Evolutionary conservation across 1,140 invertebrate species (phyloP), one percentile per base, ranked within the genome.

Genomic region (Papilio helenus): DNA sequence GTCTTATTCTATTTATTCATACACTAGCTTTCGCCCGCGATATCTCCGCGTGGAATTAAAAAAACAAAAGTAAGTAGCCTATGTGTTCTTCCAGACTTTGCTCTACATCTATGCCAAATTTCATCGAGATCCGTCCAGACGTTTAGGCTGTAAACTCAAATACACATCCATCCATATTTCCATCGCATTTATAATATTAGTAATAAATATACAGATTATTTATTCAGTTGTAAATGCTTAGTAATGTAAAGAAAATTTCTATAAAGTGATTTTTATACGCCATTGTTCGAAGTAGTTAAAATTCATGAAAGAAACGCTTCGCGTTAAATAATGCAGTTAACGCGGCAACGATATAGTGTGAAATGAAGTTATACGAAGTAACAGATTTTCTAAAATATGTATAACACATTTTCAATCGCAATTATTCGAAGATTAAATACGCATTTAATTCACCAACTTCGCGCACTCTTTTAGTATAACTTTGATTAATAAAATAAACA

Each of bases 261-360:
- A 16, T 68, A 29, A 68, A 29, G 2, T 68, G 61, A 68, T 68
- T 68, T 29, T 68, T 68, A 29, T 68, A 34, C 29, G 10, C 61
- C 23, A 29, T 29, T 68, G 61, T 68, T 68, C n/a, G 23, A 34
- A 51, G 10, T 77, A 65, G 34, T 77, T 77, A 77, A 77, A 65
- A 77, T 77, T 77, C 76, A 77, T 65, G 55, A 77, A 77, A 77
- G 29, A 65, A 65, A 77, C 58, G 18, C 34, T 77, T 77, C n/a
- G 20, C 76, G 34, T 77, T 77, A 65, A 77, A 68, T 76, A 76
- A 76, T 77, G 76, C 76, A 77, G 76, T 65, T 77, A 77, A 39
- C 76, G 51, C 29, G 46, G 74, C 74, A 58, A n/a, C 44, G 7
- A 34, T 46, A 29, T 14, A 14, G 46, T 18, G 29, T n/a, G 34